Percentiles rank a stretch among this genome's conserved stretches.
Conservation (phyloP, 2,797 vertebrate species). For the Gymnocypris eckloni region DNA sequence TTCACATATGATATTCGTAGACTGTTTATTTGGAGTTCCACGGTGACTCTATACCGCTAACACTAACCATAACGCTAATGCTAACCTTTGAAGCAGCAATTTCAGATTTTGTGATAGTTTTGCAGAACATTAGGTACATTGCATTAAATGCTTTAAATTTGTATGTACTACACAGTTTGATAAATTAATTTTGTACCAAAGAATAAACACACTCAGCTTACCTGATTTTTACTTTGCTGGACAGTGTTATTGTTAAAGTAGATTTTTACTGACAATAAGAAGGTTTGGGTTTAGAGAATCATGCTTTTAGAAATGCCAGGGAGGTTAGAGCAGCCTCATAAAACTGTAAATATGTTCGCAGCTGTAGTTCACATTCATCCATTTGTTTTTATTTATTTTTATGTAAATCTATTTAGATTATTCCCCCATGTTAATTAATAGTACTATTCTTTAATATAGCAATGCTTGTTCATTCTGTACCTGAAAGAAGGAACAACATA, state of each 20-base stretch:
- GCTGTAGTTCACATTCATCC: not conserved
- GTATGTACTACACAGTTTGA: not conserved
- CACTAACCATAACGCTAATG: not conserved
- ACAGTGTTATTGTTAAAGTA: slow-evolving; percentile 7
- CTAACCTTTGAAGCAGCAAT: not conserved
- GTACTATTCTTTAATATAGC: not conserved
- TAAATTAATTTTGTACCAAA: not conserved
- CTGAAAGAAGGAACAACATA: not conserved
- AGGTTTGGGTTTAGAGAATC: not conserved
- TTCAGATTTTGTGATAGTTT: not conserved
- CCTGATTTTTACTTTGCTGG: not conserved
- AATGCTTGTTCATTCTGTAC: not conserved
- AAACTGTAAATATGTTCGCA: not conserved
- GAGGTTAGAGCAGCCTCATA: not conserved
- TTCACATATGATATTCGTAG: not conserved
- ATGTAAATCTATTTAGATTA: not conserved
- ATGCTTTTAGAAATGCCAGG: not conserved
- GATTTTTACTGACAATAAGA: not conserved
- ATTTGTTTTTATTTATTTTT: not conserved
- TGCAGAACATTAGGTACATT: not conserved
- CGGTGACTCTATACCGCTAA: not conserved
- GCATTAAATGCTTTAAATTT: not conserved
- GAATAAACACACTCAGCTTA: not conserved
- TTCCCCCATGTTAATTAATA: not conserved
- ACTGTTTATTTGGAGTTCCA: slow-evolving; percentile 1